phyloP scores from a whole-genome alignment of 2,113 vertebrate species.

The Paramisgurnus dabryanus region DNA sequence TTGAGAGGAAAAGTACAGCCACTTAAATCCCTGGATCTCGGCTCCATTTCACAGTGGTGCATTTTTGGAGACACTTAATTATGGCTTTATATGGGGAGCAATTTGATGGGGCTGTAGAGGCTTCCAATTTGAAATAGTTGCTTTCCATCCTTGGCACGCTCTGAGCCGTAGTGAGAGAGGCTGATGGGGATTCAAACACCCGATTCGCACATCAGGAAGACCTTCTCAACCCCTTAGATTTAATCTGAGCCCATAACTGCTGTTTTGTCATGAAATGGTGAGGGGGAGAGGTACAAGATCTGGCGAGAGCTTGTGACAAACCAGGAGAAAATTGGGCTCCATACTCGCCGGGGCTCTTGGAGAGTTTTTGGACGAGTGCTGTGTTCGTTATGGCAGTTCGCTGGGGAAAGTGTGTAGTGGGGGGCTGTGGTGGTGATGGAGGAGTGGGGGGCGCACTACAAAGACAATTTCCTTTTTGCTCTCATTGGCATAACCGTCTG shows the following conservation, averaged over 20 bases:
- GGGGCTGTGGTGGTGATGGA: constrained; percentile 50
- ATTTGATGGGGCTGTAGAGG: constrained; percentile 69
- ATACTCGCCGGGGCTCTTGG: background rate
- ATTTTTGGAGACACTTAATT: constrained; percentile 83
- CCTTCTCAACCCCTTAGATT: constrained; percentile 66
- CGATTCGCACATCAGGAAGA: constrained; percentile 67
- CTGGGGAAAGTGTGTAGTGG: constrained; percentile 55
- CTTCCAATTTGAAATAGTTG: constrained; percentile 74
- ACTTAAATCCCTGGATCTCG: constrained; percentile 72
- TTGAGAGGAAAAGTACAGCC: constrained; percentile 73
- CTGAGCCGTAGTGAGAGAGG: background rate
- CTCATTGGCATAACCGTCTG: constrained; percentile 80
- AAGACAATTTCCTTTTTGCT: constrained; percentile 80
- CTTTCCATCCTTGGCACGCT: constrained; percentile 78
- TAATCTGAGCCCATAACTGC: constrained; percentile 72
- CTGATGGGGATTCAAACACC: constrained; percentile 56
- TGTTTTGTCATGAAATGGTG: constrained; percentile 67
- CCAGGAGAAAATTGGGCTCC: background rate
- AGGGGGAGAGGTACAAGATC: constrained; percentile 52
- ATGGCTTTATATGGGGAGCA: constrained; percentile 74
- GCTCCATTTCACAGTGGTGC: constrained; percentile 78
- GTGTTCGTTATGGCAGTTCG: constrained; percentile 43
- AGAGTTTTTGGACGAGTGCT: constrained; percentile 47
- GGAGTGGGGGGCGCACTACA: constrained; percentile 60
- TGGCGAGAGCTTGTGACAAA: constrained; percentile 14